Conservation (phyloP, 1,140 invertebrate species). For the Tetramorium alpestre region DNA sequence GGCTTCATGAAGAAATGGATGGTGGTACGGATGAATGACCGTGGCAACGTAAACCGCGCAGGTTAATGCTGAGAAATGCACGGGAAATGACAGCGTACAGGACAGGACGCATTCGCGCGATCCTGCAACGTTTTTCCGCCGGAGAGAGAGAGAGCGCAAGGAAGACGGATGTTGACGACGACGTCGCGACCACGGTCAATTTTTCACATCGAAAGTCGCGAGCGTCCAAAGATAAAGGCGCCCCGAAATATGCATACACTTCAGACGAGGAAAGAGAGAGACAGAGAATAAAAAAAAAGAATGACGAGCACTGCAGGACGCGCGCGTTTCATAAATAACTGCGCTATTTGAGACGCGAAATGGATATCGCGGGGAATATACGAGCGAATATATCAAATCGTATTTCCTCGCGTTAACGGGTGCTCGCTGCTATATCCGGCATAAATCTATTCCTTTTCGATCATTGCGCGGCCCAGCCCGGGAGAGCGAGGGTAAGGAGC, state of each 20-base stretch:
- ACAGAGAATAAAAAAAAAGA: not conserved
- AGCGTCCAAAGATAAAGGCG: constrained; percentile 16
- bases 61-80: constrained; percentile 56
- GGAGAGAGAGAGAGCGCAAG: constrained; percentile 9
- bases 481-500: not conserved
- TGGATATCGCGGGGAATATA: constrained; percentile 53
- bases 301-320: not conserved
- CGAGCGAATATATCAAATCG: constrained; percentile 47
- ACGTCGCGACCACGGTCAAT: constrained; percentile 33
- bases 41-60: constrained; percentile 35
- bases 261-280: not conserved
- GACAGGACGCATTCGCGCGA: constrained; percentile 43
- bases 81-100: constrained; percentile 32
- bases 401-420: constrained; percentile 53
- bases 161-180: constrained; percentile 52
- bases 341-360: constrained; percentile 36
- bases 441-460: constrained; percentile 57
- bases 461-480: not conserved
- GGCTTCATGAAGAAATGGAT: constrained; percentile 29
- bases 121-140: constrained; percentile 23
- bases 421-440: constrained; percentile 41
- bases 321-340: constrained; percentile 47
- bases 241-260: constrained; percentile 10
- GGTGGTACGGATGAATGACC: constrained; percentile 22
- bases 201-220: constrained; percentile 52